A percentile compares a stretch with the other conserved stretches of the same genome.
phyloP scores from a whole-genome alignment of 1,140 invertebrate genomes.

The Leptinotarsa texana region DNA sequence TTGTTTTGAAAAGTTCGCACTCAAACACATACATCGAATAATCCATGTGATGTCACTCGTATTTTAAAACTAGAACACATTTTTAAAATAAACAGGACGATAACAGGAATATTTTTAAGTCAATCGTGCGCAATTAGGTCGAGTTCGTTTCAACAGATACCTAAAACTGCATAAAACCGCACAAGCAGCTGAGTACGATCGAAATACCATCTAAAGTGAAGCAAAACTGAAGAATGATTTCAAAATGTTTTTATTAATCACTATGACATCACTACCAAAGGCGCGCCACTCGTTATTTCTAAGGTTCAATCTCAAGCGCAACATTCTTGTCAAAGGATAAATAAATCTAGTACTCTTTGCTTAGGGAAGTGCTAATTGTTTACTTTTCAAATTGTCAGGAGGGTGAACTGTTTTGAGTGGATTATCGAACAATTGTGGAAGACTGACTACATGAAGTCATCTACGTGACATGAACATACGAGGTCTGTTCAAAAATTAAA shows the following conservation, averaged over 20 bases:
- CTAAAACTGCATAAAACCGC: background rate
- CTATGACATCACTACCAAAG: slow-evolving; percentile 17
- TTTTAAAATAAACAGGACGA: background rate
- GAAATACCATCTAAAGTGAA: background rate
- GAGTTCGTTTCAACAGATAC: background rate
- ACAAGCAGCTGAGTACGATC: background rate
- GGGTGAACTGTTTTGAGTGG: background rate
- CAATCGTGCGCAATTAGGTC: background rate
- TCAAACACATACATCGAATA: background rate
- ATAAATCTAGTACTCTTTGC: background rate
- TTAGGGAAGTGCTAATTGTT: background rate
- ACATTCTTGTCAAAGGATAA: slow-evolving; percentile 3
- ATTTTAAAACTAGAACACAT: no score
- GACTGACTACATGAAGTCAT: no score
- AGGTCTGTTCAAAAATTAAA: no score
- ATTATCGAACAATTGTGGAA: no score
- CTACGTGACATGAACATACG: no score
- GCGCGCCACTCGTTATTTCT: slow-evolving; percentile 4
- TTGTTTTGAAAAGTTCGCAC: background rate
- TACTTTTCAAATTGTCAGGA: background rate
- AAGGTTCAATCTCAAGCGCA: background rate
- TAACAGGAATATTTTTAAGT: slow-evolving; percentile 1
- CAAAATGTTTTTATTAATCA: slow-evolving; percentile 15
- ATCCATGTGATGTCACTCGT: background rate
- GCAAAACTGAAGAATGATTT: slow-evolving; percentile 16